These are phyloP conservation scores for Trimorus sp. DNA, from an alignment of 2,888 invertebrate genomes.

Conservation along the genomic window DNA sequence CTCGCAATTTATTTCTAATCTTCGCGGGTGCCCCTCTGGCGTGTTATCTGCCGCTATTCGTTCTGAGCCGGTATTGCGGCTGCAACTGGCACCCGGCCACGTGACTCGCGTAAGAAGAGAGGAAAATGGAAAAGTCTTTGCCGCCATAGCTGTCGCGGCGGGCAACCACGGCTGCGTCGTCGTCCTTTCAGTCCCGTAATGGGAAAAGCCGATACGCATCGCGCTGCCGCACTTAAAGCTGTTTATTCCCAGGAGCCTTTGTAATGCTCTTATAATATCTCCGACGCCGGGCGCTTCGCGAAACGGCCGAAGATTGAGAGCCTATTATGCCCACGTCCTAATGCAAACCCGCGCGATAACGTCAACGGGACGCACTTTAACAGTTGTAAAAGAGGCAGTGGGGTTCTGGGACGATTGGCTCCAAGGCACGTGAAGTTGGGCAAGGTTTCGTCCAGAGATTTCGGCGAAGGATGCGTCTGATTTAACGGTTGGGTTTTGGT, in stretches of 20 bases:
- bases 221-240: slow-evolving; percentile 77
- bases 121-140: slow-evolving; percentile 74
- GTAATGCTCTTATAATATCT: slow-evolving; percentile 74
- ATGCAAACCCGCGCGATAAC: slow-evolving; percentile 40
- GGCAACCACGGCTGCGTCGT: slow-evolving; percentile 65
- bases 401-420: too few relatives aligned
- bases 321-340: slow-evolving; percentile 48
- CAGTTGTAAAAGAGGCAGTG: too few relatives aligned
- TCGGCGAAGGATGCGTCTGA: not conserved
- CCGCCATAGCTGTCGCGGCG: slow-evolving; percentile 60
- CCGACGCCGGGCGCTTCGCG: slow-evolving; percentile 46
- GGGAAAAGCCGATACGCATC: slow-evolving; percentile 79
- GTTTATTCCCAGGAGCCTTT: slow-evolving; percentile 76
- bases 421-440: too few relatives aligned
- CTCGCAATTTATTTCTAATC: slow-evolving; percentile 67
- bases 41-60: slow-evolving; percentile 55
- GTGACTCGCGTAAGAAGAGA: slow-evolving; percentile 68
- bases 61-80: slow-evolving; percentile 69
- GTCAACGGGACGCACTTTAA: slow-evolving; percentile 27
- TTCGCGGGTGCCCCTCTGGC: slow-evolving; percentile 35
- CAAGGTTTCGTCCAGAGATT: too few relatives aligned
- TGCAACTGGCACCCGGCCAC: slow-evolving; percentile 78
- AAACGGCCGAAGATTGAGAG: slow-evolving; percentile 59
- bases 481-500: too few relatives aligned
- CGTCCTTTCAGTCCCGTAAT: slow-evolving; percentile 77